Conservation (phyloP, 2,797 vertebrate species). For the Mormyrus hasselquistii region DNA sequence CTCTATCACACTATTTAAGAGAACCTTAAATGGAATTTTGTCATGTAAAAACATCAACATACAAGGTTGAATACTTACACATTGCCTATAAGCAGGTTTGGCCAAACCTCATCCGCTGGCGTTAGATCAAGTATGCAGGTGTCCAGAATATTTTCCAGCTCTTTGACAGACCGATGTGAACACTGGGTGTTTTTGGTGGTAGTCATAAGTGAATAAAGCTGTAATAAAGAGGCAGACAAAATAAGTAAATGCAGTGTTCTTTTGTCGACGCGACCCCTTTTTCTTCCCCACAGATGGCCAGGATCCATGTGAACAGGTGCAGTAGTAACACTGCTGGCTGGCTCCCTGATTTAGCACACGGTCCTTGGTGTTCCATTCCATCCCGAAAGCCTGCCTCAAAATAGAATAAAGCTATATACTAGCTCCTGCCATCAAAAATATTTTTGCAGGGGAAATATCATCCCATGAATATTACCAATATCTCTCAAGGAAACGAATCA, state of each 20-base stretch:
- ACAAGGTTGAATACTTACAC: constrained; percentile 59
- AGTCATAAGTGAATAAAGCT: not conserved
- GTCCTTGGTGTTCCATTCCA: not conserved
- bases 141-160: constrained; percentile 67
- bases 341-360: not conserved
- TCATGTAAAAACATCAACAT: not conserved
- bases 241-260: not conserved
- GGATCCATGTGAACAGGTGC: constrained; percentile 58
- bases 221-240: not conserved
- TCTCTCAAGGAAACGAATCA: not conserved
- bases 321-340: constrained; percentile 38
- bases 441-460: not conserved
- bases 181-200: constrained; percentile 39
- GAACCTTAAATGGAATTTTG: not conserved
- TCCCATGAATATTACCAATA: not conserved
- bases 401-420: not conserved
- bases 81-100: constrained; percentile 67
- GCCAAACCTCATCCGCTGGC: constrained; percentile 68
- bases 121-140: constrained; percentile 65
- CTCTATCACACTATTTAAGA: not conserved
- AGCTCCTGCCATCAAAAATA: constrained; percentile 64
- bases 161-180: constrained; percentile 55
- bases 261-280: not conserved
- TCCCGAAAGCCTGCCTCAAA: not conserved
- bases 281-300: constrained; percentile 10